Conservation (phyloP, 2,113 vertebrate species). For the Phyllostomus discolor region DNA sequence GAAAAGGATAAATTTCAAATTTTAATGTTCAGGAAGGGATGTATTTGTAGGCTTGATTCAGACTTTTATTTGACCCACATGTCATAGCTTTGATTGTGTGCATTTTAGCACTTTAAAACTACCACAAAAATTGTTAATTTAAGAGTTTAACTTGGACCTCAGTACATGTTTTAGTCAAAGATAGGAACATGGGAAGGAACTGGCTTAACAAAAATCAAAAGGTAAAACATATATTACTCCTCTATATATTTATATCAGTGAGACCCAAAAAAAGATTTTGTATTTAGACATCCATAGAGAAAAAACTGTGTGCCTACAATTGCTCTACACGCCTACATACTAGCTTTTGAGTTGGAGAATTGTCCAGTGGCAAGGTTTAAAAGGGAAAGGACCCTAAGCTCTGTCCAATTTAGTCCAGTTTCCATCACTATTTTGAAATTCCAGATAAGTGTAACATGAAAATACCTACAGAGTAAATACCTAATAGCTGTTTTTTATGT, state of each 20-base stretch:
- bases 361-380: background rate
- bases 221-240: conserved; percentile 3
- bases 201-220: background rate
- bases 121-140: background rate
- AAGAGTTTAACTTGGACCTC: background rate
- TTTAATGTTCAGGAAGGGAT: conserved; percentile 21
- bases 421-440: conserved; percentile 17
- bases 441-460: conserved; percentile 1
- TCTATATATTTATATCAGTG: background rate
- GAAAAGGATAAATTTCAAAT: background rate
- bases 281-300: background rate
- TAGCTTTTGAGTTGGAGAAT: background rate
- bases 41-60: conserved; percentile 1
- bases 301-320: background rate
- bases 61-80: conserved; percentile 1
- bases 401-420: background rate
- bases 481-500: background rate
- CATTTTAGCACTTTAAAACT: conserved; percentile 1
- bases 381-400: background rate
- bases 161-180: background rate
- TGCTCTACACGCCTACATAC: background rate
- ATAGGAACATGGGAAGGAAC: background rate
- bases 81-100: background rate
- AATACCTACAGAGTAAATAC: background rate
- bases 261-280: background rate